These are phyloP conservation scores for Phaenicophaeus curvirostris DNA, from an alignment of 2,797 vertebrate species.

Conservation along the genomic window DNA sequence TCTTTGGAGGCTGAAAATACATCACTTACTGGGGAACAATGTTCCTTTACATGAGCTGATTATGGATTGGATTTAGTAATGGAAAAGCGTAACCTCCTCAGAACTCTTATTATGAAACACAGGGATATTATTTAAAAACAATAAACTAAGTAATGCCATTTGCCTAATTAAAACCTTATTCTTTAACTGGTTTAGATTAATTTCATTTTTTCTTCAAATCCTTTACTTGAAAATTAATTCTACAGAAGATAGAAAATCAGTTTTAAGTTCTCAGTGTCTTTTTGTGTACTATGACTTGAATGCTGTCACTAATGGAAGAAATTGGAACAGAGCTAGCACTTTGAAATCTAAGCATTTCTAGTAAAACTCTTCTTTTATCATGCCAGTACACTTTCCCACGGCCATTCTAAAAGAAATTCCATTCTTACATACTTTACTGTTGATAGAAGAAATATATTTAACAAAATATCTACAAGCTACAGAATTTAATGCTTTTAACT, in stretches of 20 bases:
- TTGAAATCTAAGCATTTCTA: neutral
- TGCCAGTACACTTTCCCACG: neutral
- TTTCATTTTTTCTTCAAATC: neutral
- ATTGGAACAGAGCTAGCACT: neutral
- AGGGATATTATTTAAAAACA: neutral
- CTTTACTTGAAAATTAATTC: neutral
- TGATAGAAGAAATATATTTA: neutral
- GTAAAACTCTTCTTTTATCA: neutral
- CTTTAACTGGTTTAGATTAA: neutral
- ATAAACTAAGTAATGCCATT: neutral
- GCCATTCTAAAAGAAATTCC: neutral
- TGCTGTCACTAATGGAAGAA: neutral
- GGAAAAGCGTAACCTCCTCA: neutral
- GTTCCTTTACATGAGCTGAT: neutral
- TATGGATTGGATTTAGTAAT: neutral
- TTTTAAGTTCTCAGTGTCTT: neutral
- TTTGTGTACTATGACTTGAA: neutral
- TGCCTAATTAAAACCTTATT: conserved; percentile 31
- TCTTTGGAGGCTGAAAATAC: neutral
- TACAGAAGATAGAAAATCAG: neutral
- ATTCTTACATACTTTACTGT: neutral
- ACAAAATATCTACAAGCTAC: neutral
- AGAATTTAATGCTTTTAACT: neutral
- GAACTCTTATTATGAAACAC: conserved; percentile 6
- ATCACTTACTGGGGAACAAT: neutral